A percentile compares a stretch with the other conserved stretches of the same genome.
Conservation (phyloP, 2,888 invertebrate species). For the Gonocerus acuteangulatus region DNA sequence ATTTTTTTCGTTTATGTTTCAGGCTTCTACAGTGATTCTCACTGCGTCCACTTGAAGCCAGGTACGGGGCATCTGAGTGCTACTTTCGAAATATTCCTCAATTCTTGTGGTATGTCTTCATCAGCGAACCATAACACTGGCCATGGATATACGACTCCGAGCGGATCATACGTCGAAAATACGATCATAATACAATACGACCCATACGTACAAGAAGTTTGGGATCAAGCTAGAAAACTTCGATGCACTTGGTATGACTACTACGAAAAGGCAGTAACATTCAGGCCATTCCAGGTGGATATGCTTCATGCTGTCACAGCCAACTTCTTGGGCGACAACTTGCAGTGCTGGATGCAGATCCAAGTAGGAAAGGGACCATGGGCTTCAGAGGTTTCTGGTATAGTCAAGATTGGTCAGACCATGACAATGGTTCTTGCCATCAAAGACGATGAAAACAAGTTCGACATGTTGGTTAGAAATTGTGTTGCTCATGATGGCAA, state of each 20-base stretch:
- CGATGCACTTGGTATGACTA: slow-evolving; percentile 93
- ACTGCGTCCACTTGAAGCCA: slow-evolving; percentile 84
- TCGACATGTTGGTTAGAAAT: slow-evolving; percentile 89
- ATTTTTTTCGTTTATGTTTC: too few species aligned
- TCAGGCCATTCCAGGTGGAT: slow-evolving; percentile 88
- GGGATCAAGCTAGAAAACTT: slow-evolving; percentile 88
- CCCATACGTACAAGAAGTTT: slow-evolving; percentile 83
- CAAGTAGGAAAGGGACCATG: slow-evolving; percentile 92
- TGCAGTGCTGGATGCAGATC: slow-evolving; percentile 96
- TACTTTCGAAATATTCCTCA: slow-evolving; percentile 84
- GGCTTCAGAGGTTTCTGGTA: slow-evolving; percentile 89
- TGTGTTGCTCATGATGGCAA: slow-evolving; percentile 93
- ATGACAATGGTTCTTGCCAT: slow-evolving; percentile 96
- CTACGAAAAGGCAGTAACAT: slow-evolving; percentile 90
- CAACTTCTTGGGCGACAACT: slow-evolving; percentile 90
- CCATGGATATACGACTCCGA: slow-evolving; percentile 78
- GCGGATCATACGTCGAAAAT: slow-evolving; percentile 88
- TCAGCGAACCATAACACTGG: slow-evolving; percentile 84
- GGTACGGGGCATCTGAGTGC: slow-evolving; percentile 78
- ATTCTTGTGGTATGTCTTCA: slow-evolving; percentile 85
- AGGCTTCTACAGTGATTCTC: slow-evolving; percentile 80
- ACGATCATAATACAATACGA: slow-evolving; percentile 90
- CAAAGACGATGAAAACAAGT: slow-evolving; percentile 89
- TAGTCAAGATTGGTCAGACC: slow-evolving; percentile 90
- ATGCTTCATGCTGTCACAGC: slow-evolving; percentile 92